These are phyloP conservation scores for Archaeoteleia sp. DNA, from an alignment of 2,888 invertebrate genomes.

Conservation along the genomic window DNA sequence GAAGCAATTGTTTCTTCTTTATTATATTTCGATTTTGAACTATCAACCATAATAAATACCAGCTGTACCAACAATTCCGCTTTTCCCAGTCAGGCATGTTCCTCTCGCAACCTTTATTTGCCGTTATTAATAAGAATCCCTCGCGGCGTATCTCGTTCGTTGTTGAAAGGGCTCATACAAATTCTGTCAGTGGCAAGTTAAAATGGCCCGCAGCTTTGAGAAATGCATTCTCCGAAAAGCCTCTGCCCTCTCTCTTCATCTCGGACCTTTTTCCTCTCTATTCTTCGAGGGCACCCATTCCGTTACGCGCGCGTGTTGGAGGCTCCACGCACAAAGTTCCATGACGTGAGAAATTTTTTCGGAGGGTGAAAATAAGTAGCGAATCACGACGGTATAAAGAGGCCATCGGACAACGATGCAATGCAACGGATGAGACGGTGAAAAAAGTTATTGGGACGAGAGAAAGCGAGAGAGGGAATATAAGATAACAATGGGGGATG, in stretches of 20 bases:
- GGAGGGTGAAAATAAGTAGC: constrained; percentile 47
- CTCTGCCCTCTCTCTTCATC: constrained; percentile 13
- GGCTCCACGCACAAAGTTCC: too few relatives aligned
- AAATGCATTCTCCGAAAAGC: constrained; percentile 46
- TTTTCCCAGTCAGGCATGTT: constrained; percentile 8
- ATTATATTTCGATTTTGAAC: too few relatives aligned
- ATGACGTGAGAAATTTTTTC: constrained; percentile 38
- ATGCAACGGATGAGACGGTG: constrained; percentile 3
- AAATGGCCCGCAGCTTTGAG: constrained; percentile 39
- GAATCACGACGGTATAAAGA: constrained; percentile 12
- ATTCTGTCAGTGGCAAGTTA: constrained; percentile 20
- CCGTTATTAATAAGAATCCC: constrained; percentile 5
- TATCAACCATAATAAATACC: too few relatives aligned
- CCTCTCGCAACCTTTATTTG: not conserved
- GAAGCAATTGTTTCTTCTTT: too few relatives aligned
- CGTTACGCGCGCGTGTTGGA: constrained; percentile 21
- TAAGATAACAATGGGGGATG: constrained; percentile 2
- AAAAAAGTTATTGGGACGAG: constrained; percentile 2
- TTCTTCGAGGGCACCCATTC: constrained; percentile 18
- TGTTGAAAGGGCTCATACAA: constrained; percentile 21
- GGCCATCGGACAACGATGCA: constrained; percentile 25
- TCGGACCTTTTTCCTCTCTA: constrained; percentile 9
- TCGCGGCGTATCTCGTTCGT: constrained; percentile 1
- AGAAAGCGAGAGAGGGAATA: constrained; percentile 17
- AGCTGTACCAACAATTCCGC: too few relatives aligned